Percentiles rank a stretch among this genome's conserved stretches.
Evolutionary conservation across 2,888 invertebrate species (phyloP).

Genomic region (Norana najaformis): DNA sequence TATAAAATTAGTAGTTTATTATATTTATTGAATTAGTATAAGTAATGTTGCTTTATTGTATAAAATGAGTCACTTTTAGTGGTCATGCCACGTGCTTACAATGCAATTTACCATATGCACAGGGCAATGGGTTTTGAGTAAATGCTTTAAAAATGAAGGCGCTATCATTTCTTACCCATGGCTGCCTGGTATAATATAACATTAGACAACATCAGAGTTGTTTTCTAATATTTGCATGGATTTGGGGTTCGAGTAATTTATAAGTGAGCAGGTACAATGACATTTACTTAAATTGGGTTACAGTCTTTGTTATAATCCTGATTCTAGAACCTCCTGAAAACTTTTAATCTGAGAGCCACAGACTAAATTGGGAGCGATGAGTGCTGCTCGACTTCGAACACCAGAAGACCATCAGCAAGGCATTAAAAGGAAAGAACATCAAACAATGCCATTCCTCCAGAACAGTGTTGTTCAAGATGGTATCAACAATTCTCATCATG

Average conservation of each 20-base stretch:
- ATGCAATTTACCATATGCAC: neutral
- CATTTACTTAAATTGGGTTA: neutral
- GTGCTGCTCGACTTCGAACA: neutral
- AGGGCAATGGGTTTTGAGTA: neutral
- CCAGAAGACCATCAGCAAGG: neutral
- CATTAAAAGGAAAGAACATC: too few species aligned
- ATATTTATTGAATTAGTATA: neutral
- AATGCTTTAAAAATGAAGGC: neutral
- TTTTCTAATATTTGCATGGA: neutral
- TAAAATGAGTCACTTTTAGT: neutral
- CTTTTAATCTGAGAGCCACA: neutral
- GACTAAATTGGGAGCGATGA: neutral
- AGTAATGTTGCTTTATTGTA: neutral
- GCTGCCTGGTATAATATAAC: neutral
- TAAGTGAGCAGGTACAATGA: neutral
- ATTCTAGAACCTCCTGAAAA: neutral
- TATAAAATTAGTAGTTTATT: neutral
- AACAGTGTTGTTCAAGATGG: neutral
- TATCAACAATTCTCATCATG: neutral
- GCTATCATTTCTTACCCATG: neutral
- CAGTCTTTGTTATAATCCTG: neutral
- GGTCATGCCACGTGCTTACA: neutral
- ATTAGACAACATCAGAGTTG: neutral
- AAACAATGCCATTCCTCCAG: too few species aligned
- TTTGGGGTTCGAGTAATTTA: neutral